Base-by-base conservation (phyloP, 1,140 invertebrate species). In the Apis laboriosa region DNA sequence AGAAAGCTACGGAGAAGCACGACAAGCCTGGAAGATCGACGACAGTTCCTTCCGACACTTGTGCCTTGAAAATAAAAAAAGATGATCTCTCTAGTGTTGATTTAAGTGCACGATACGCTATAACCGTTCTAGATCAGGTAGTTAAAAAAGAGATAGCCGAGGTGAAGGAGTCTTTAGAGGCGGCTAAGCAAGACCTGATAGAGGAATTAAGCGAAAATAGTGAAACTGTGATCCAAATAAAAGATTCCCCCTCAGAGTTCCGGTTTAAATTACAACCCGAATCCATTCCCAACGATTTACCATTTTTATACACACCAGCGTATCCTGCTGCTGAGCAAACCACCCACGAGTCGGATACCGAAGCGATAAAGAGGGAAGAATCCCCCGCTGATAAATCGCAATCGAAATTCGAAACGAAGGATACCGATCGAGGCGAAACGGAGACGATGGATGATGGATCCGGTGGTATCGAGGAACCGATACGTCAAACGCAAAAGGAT, bases 231-330 rank as follows among this genome's bases (percentile, higher is more conserved):
- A 93, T 94, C 78, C 92, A 93, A 24, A 94, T 94, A 61, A 96
- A 97, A 90, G 95, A 96, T 85, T 96, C 96, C 0, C 96, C 96
- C 43, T 96, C 96, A 5, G 96, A 97, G 91, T 97, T 97, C 89
- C 96, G 97, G 87, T 96, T 97, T 68, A 96, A 96, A 90, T 84
- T 94, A 9, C 91, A 94, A 58, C 90, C 92, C 12, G 94, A 94
- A 86, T 91, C 93, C 9, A 94, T 94, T 64, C 92, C 92, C 21
- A 94, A 94, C 71, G 93, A 94, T 84, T 85, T 94, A 28, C 93
- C 93, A 53, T 92, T 94, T 91, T 90, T 94, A 55, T 94, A 94
- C 83, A 92, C 89, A 88, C 86, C 91, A 13, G 87, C 93, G 24
- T 93, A 91, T 0, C 66, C 86, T 2, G 34, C 34, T 43, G 34